phyloP scores from a whole-genome alignment of 2,888 invertebrate species.

The Acrocera orbiculus region DNA sequence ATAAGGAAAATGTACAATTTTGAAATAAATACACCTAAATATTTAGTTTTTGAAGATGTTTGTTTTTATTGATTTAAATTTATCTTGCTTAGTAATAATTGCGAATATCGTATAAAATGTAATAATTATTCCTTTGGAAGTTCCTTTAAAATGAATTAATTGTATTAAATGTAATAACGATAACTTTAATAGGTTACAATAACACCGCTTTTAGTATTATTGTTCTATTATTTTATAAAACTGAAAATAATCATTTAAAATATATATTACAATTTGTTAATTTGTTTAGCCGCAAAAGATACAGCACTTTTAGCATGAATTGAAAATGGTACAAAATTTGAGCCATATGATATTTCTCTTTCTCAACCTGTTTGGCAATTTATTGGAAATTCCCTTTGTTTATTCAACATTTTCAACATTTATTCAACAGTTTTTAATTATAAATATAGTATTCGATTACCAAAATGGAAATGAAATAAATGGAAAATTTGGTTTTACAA shows the following conservation, averaged over 20 bases:
- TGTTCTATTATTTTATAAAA: conserved; percentile 62
- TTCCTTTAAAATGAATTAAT: too few relatives aligned
- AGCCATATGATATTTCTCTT: conserved; percentile 26
- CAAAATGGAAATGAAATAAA: conserved; percentile 39
- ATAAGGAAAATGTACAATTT: too few relatives aligned
- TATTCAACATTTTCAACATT: conserved; percentile 45
- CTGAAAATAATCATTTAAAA: conserved; percentile 66
- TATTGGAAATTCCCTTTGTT: conserved; percentile 34
- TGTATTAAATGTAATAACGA: too few relatives aligned
- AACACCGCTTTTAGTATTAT: conserved; percentile 53
- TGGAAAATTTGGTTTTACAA: conserved; percentile 45
- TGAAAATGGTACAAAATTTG: conserved; percentile 19
- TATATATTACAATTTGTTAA: conserved; percentile 73
- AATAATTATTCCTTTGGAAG: too few relatives aligned
- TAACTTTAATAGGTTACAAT: conserved; percentile 54
- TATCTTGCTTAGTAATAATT: too few relatives aligned
- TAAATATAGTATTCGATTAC: conserved; percentile 50
- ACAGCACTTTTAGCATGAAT: conserved; percentile 22
- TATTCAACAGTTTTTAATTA: conserved; percentile 39
- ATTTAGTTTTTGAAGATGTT: too few relatives aligned
- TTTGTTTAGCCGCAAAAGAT: conserved; percentile 50
- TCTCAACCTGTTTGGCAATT: conserved; percentile 43
- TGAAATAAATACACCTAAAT: too few relatives aligned
- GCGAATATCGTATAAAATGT: too few relatives aligned
- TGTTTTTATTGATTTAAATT: too few relatives aligned